Base-by-base conservation (phyloP, 2,888 invertebrate species). In the Parapristionchus giblindavisi region DNA sequence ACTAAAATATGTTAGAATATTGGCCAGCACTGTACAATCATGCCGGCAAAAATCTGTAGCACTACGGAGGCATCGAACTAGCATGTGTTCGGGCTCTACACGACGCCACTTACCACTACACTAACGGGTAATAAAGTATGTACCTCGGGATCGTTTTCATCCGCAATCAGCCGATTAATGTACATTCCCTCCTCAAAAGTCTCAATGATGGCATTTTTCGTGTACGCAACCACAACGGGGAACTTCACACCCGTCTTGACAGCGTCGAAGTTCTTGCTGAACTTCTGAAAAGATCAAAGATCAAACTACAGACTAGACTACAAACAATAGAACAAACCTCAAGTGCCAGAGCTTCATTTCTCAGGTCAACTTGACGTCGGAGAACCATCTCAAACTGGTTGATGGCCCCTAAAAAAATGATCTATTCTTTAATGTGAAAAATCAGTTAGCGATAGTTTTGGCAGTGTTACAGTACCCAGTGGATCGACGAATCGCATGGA, bases 351-450 rank as follows among this genome's bases (percentile, higher is more conserved):
- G 89, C 90, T 83, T 91, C 91, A 56, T 88, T 83, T 17, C 88
- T 82, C 84, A 91, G 87, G 80, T 91, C 89, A 24, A 90, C 88
- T 89, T 90, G 85, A 24, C 80, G 79, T 74, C 88, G 82, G 88
- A 91, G 89, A 17, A 89, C 87, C 58, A 87, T 81, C 36, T 89
- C 85, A 81, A 91, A 91, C 79, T 91, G 90, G 21, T 89, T 84
- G 36, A 90, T 85, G 79, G 90, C 90, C 66, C 90, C 72, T 72
- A 36, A 0, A 60, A 14, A 32, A 2, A 24, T 40, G 29, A 40
- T 11, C 27, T 21, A 52, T 68, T 24, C 29, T 0, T 1, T 14
- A 29, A n/a, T 34, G 3, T n/a, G 29, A 56, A n/a, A 56, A 56
- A 3, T 52, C 52, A 43, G 17, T 43, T 8, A 17, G 8, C 43